Base-by-base conservation (phyloP, 2,113 vertebrate genomes). In the Columba janthina region DNA sequence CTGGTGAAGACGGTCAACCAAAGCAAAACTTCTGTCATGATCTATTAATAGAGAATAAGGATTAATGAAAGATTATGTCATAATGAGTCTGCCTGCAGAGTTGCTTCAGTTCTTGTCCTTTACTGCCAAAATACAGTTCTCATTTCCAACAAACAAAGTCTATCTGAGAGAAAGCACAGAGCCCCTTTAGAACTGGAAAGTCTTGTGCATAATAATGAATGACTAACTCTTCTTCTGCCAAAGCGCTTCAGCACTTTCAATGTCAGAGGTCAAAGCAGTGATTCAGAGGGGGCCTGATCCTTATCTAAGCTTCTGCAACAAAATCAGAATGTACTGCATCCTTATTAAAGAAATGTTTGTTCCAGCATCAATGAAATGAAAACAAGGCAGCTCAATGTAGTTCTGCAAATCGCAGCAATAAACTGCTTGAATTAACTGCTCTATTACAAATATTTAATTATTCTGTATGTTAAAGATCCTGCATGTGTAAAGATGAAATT, bases 311-410 rank as follows among this genome's bases (percentile, higher is more conserved):
- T 98, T 98, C 98, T 98, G 98, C 98, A 97, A 97, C 97, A 97
- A 98, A 98, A 98, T 97, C 96, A 98, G 97, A 98, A 97, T 97
- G 96, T 53, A 88, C 97, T 96, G 97, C 96, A 97, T 97, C 98
- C 98, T 98, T 98, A 99, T 99, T 99, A 99, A 98, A 98, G 98
- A 98, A 99, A 99, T 99, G 98, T 99, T 99, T 99, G 98, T 99
- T 98, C 98, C 98, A 76, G 95, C 65, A 91, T 98, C 98, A 98
- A 96, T 97, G 97, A 97, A 97, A 97, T 97, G 97, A 98, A 98
- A 98, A 98, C 98, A 97, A 98, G 98, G 97, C 61, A 22, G 93
- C 92, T 98, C 97, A 97, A 96, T 92, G 85, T 93, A 95, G 97
- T 98, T 98, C 97, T 97, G 97, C 97, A 98, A 98, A 98, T 97